Evolutionary conservation across 2,113 vertebrate genomes (phyloP).

Genomic region (Lophura nycthemera): DNA sequence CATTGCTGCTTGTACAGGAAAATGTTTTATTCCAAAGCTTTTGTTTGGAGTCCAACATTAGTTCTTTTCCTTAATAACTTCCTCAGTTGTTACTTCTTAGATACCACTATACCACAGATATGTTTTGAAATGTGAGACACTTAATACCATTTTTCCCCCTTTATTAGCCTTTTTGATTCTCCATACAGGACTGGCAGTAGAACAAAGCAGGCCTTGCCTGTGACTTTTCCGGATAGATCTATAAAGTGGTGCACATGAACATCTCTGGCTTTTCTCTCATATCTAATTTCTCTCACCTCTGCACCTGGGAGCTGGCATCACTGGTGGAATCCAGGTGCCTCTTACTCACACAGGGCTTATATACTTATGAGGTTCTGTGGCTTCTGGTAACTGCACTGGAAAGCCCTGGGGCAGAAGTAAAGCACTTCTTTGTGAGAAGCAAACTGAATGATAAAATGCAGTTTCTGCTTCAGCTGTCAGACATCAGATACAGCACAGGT

Average conservation of each 20-base stretch:
- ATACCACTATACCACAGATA: not conserved
- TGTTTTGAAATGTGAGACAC: not conserved
- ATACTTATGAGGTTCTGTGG: not conserved
- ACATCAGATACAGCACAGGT: not conserved
- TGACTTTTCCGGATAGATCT: not conserved
- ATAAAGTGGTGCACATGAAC: not conserved
- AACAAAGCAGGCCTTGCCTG: not conserved
- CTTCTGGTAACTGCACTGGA: not conserved
- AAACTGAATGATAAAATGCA: not conserved
- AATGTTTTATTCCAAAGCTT: not conserved
- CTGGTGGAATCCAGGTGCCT: not conserved
- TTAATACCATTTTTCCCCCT: not conserved
- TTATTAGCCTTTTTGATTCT: not conserved
- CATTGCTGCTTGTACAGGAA: not conserved
- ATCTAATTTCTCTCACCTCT: not conserved
- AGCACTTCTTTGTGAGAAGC: not conserved
- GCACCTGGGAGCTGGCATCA: not conserved
- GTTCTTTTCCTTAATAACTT: not conserved
- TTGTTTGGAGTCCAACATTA: not conserved
- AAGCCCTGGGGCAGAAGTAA: not conserved
- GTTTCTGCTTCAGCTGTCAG: not conserved
- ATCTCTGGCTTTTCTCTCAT: not conserved
- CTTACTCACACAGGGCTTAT: not conserved
- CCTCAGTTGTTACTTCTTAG: not conserved
- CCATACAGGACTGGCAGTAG: not conserved